Conservation (phyloP, 2,888 invertebrate genomes). For the Xylophagus ater region DNA sequence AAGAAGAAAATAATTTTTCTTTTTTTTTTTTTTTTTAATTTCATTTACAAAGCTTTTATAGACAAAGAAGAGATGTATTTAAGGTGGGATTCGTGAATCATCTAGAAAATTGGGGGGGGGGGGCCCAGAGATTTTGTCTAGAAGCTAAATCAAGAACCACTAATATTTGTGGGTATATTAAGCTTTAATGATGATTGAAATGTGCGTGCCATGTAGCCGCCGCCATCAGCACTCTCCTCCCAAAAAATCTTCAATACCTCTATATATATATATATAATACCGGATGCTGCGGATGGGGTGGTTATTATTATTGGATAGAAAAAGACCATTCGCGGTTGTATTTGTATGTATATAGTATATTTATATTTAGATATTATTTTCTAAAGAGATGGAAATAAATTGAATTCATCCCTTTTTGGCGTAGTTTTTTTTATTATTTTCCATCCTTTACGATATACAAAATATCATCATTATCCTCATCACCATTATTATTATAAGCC, state of each 20-base stretch:
- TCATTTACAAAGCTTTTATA: no score
- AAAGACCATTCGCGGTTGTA: no score
- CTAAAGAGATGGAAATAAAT: no score
- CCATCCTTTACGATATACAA: no score
- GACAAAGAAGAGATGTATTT: no score
- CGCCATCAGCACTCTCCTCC: conserved; percentile 9
- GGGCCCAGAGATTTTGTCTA: conserved; percentile 2
- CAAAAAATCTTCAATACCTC: not conserved
- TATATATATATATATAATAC: not conserved
- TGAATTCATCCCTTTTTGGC: conserved; percentile 9
- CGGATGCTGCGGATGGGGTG: not conserved
- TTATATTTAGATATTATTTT: not conserved
- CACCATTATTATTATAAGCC: no score
- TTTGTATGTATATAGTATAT: not conserved
- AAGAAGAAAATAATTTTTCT: no score
- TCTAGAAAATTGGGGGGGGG: no score
- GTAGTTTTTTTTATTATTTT: conserved; percentile 1
- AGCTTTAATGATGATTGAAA: conserved; percentile 42
- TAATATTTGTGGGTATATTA: conserved; percentile 39
- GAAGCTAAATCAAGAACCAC: conserved; percentile 14
- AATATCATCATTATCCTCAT: no score
- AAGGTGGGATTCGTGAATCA: no score
- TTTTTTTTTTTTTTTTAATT: no score
- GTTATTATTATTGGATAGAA: not conserved
- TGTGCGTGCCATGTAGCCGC: conserved; percentile 26